Conservation (phyloP, 2,113 vertebrate species). For the Eclectus roratus region DNA sequence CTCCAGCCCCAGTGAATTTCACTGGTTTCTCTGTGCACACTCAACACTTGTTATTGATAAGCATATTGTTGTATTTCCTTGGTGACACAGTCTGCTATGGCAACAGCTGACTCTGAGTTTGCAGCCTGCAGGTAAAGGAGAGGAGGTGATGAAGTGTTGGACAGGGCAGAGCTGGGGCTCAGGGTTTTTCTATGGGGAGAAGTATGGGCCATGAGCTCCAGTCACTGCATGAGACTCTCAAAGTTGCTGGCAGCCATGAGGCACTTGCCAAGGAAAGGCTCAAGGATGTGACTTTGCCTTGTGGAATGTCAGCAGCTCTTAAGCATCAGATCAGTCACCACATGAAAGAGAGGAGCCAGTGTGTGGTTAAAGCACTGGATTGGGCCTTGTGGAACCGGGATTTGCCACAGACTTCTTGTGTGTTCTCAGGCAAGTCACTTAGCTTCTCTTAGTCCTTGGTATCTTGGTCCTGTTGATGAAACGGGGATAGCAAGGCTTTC, state of each 20-base stretch:
- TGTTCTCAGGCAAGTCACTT: background rate
- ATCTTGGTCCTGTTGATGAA: fast-evolving
- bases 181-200: background rate
- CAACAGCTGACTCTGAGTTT: background rate
- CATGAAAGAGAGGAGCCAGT: background rate
- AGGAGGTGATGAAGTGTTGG: background rate
- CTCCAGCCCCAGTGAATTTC: background rate
- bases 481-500: background rate
- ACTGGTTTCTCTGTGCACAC: background rate
- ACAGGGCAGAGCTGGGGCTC: background rate
- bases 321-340: background rate
- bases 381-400: background rate
- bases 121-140: background rate
- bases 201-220: background rate
- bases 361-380: background rate
- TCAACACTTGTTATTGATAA: background rate
- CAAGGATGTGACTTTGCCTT: background rate
- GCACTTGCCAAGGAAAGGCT: background rate
- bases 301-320: background rate
- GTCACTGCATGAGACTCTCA: background rate
- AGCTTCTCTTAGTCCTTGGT: background rate
- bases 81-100: conserved; percentile 1
- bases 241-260: background rate
- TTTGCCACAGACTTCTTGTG: background rate
- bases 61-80: conserved; percentile 3